Conservation (phyloP, 2,797 vertebrate genomes). For the Hydrophis major region DNA sequence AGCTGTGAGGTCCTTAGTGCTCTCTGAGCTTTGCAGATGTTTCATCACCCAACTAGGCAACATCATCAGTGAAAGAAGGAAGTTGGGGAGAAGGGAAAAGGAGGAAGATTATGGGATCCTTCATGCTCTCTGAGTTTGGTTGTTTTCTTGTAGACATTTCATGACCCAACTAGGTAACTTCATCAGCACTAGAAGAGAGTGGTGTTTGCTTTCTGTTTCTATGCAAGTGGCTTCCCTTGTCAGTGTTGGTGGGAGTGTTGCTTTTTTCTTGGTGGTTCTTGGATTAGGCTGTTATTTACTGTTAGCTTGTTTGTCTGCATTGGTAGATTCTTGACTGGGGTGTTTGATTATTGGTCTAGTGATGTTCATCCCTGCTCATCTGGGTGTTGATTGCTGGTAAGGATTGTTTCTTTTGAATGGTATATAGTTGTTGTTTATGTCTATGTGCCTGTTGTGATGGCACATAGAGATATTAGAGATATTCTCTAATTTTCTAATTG, state of each 20-base stretch:
- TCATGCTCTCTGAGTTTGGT: not conserved
- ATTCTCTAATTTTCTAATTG: not conserved
- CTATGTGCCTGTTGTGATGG: not conserved
- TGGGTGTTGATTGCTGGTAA: not conserved
- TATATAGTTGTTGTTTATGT: not conserved
- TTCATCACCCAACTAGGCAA: not conserved
- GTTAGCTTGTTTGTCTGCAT: not conserved
- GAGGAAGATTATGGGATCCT: not conserved
- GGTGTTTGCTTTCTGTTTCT: not conserved
- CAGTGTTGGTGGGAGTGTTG: not conserved
- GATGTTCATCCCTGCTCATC: not conserved
- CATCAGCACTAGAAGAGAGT: not conserved
- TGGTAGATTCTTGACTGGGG: not conserved
- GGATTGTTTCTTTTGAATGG: not conserved
- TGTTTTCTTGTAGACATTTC: not conserved
- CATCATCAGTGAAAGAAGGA: not conserved
- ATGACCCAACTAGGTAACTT: not conserved
- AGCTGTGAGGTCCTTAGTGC: not conserved
- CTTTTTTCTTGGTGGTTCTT: not conserved
- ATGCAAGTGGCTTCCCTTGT: not conserved
- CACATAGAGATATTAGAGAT: too few relatives aligned
- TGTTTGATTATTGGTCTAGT: not conserved
- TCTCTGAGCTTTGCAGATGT: not conserved
- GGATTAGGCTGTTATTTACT: not conserved
- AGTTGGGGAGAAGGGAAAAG: not conserved